Evolutionary conservation across 2,888 invertebrate species (phyloP).

Genomic region (Dasypogon diadema): DNA sequence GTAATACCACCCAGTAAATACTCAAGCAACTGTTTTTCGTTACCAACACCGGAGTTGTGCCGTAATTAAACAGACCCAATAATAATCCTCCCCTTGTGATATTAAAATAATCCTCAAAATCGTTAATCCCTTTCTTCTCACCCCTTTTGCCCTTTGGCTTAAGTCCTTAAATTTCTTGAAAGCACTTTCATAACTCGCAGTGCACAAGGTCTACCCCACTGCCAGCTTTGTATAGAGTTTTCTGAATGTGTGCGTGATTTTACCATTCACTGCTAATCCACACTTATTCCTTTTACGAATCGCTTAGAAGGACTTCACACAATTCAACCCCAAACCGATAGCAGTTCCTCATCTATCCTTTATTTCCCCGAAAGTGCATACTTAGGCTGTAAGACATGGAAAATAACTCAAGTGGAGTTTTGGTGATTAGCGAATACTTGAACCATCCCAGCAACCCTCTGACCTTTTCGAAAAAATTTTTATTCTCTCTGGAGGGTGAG

Average conservation of each 20-base stretch:
- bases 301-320: conserved; percentile 51
- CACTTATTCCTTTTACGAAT: conserved; percentile 54
- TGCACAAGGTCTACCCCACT: conserved; percentile 30
- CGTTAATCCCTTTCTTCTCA: conserved; percentile 55
- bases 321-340: conserved; percentile 53
- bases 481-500: conserved; percentile 24
- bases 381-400: conserved; percentile 36
- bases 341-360: conserved; percentile 27
- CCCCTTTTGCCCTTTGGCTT: conserved; percentile 43
- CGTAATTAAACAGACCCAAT: conserved; percentile 51
- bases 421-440: conserved; percentile 56
- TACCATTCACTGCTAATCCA: conserved; percentile 55
- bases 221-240: conserved; percentile 5
- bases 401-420: conserved; percentile 50
- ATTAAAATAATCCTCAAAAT: conserved; percentile 56
- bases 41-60: conserved; percentile 13
- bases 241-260: conserved; percentile 49
- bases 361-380: conserved; percentile 29
- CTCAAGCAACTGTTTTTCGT: conserved; percentile 8
- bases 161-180: conserved; percentile 52
- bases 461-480: conserved; percentile 19
- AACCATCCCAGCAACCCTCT: conserved; percentile 45
- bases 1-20: not conserved
- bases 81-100: conserved; percentile 49
- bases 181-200: conserved; percentile 42